These are phyloP conservation scores for Progne subis DNA, from an alignment of 2,113 vertebrate species.

Conservation along the genomic window DNA sequence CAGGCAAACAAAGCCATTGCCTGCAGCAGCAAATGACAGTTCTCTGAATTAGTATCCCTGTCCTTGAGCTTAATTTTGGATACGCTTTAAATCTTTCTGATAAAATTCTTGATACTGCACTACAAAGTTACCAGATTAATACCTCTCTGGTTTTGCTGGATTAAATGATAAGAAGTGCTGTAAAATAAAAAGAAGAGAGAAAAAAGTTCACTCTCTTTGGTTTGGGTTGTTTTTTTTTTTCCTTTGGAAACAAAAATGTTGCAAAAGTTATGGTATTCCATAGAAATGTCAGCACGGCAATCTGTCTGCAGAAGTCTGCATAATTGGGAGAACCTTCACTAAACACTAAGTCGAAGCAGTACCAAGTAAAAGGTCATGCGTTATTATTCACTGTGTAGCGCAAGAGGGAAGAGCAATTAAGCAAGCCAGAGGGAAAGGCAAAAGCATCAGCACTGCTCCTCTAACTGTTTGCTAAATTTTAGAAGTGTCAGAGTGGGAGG, in stretches of 20 bases:
- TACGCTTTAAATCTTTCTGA: constrained; percentile 43
- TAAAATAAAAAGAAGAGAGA: neutral
- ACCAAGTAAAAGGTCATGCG: constrained; percentile 40
- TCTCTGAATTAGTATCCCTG: constrained; percentile 19
- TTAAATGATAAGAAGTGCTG: neutral
- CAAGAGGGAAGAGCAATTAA: constrained; percentile 43
- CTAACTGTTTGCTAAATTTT: constrained; percentile 7
- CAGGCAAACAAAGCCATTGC: constrained; percentile 37
- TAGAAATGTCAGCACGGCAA: constrained; percentile 35
- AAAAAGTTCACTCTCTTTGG: neutral
- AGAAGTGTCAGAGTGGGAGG: constrained; percentile 24
- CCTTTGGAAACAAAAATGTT: constrained; percentile 22
- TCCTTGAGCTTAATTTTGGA: constrained; percentile 46
- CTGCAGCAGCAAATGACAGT: constrained; percentile 29
- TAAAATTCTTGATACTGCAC: constrained; percentile 8
- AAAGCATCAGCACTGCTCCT: neutral
- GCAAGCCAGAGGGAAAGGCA: constrained; percentile 32
- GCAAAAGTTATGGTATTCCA: neutral
- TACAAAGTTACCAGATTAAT: constrained; percentile 26
- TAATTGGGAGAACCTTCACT: constrained; percentile 43
- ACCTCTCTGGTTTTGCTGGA: neutral
- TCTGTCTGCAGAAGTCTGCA: constrained; percentile 36
- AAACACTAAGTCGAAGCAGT: constrained; percentile 21
- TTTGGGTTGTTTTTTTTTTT: neutral
- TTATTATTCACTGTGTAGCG: constrained; percentile 27